Base-by-base conservation (phyloP, 2,888 invertebrate genomes). In the Lordiphosa fenestrarum region DNA sequence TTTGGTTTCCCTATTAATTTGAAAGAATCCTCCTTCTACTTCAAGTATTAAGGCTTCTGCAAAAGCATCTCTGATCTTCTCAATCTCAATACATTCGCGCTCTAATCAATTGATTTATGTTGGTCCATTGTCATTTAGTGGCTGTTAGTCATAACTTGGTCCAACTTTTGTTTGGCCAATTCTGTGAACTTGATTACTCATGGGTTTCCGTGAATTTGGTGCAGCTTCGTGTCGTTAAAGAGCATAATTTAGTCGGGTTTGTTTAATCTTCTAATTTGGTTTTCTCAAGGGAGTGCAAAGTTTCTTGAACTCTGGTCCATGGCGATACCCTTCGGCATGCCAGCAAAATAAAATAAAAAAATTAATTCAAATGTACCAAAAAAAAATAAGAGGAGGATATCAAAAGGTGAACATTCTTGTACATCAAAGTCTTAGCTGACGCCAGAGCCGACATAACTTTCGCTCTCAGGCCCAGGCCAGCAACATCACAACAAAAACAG, bases 251-350 rank as follows among this genome's bases (percentile, higher is more conserved):
- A 47, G 33, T 47, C 46, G 46, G 55, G 33, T 52, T 60, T 53
- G 21, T 36, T 36, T 44, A 15, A 21, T 35, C 21, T 35, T 47
- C 64, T 65, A 53, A 75, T 83, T 75, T 71, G 66, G 83, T 69
- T 78, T 69, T 53, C 61, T 63, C 23, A 58, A 51, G 46, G 47
- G 46, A 53, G 44, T 52, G 68, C 62, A 63, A 69, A 82, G 85
- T 80, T 81, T 82, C 69, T 73, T 84, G 83, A 84, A 81, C 85
- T 66, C 61, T 10, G 37, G 35, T 44, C 42, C 30, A 42, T 21
- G 37, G 37, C 37, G 40, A 50, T 46, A 56, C 66, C 63, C 57
- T 63, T 56, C 50, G 56, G 50, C 61, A 25, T 30, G 36, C 60
- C 46, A 55, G 44, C 39, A 47, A 48, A 54, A 51, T 37, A 33